phyloP scores from a whole-genome alignment of 1,140 invertebrate genomes.

The Diorhabda elongata region DNA sequence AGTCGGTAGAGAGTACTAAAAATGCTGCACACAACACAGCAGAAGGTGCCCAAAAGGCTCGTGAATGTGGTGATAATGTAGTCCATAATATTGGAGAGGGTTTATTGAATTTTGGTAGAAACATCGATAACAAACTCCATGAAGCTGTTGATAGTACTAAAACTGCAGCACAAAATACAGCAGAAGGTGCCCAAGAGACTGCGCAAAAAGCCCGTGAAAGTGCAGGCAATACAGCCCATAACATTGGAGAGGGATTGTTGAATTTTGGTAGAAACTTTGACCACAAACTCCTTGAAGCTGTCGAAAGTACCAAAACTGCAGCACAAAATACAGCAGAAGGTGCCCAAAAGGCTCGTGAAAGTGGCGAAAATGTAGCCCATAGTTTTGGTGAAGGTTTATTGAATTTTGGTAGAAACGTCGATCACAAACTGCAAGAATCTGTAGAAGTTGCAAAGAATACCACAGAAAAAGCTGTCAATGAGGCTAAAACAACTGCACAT shows the following conservation, averaged over 20 bases:
- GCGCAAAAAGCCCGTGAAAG: constrained; percentile 22
- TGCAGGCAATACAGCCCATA: constrained; percentile 3
- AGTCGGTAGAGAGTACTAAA: constrained; percentile 9
- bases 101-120: constrained; percentile 12
- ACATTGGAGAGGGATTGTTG: constrained; percentile 15
- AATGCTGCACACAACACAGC: constrained; percentile 11
- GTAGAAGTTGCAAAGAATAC: constrained; percentile 19
- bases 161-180: constrained; percentile 11
- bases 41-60: constrained; percentile 18
- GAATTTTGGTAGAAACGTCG: constrained; percentile 16
- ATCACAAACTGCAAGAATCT: constrained; percentile 20
- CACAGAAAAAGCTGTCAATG: constrained; percentile 12
- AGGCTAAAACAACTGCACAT: constrained; percentile 5
- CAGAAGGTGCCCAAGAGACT: constrained; percentile 21
- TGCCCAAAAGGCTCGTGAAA: constrained; percentile 19
- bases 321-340: constrained; percentile 6
- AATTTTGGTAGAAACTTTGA: constrained; percentile 16
- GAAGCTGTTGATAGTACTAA: constrained; percentile 18
- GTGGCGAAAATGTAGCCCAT: constrained; percentile 17
- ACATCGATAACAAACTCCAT: constrained; percentile 26
- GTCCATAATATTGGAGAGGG: constrained; percentile 13
- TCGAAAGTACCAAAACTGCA: constrained; percentile 8
- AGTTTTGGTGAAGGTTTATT: neutral
- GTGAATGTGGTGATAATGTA: neutral
- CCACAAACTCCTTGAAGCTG: constrained; percentile 12